Evolutionary conservation across 2,888 invertebrate genomes (phyloP).

Genomic region (Calliphora vomitoria): DNA sequence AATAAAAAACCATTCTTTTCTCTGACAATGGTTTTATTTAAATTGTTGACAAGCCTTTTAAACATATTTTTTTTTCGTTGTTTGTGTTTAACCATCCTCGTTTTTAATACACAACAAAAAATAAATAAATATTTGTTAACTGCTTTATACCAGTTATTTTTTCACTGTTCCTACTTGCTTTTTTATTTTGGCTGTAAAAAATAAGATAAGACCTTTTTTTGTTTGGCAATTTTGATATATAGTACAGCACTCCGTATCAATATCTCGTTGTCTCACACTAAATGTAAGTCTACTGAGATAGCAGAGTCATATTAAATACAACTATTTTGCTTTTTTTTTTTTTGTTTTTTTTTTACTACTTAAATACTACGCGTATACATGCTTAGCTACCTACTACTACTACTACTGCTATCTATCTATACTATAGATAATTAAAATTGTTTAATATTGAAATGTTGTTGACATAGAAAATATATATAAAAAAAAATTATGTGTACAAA

Average conservation of each 20-base stretch:
- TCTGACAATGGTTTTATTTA: background rate
- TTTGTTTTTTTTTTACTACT: too few species aligned
- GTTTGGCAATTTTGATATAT: constrained; percentile 45
- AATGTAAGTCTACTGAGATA: constrained; percentile 9
- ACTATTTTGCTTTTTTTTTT: background rate
- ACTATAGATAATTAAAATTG: constrained; percentile 11
- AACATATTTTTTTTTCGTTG: background rate
- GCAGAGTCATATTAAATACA: background rate
- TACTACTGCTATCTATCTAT: background rate
- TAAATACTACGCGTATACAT: background rate
- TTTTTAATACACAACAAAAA: background rate
- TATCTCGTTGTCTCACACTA: constrained; percentile 18
- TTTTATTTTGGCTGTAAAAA: constrained; percentile 2
- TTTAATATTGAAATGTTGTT: constrained; percentile 15
- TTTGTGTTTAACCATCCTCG: background rate
- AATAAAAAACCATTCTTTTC: background rate
- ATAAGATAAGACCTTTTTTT: constrained; percentile 43
- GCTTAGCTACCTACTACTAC: background rate
- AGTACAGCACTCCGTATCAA: constrained; percentile 13
- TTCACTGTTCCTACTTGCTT: background rate
- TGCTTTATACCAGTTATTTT: constrained; percentile 4
- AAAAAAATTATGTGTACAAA: background rate
- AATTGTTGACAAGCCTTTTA: background rate
- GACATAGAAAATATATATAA: background rate
- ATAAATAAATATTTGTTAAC: background rate